Evolutionary conservation across 2,113 vertebrate species (phyloP).

Genomic region (Junco hyemalis): DNA sequence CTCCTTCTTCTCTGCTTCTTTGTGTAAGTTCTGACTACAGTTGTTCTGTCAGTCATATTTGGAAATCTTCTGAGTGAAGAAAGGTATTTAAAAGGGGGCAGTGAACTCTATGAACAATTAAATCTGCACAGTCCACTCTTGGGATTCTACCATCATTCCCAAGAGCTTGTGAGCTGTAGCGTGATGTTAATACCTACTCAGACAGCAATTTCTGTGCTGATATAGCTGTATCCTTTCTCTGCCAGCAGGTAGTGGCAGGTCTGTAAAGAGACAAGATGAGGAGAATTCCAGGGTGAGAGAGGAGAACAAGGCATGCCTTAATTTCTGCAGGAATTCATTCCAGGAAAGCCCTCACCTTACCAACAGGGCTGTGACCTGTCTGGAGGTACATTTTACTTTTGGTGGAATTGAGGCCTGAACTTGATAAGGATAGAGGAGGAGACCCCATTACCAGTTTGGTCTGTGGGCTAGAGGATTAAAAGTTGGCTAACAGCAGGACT

Average conservation of each 20-base stretch:
- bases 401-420: neutral
- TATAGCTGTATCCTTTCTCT: fast-evolving
- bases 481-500: neutral
- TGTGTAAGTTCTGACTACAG: neutral
- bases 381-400: neutral
- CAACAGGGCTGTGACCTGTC: neutral
- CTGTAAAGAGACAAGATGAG: neutral
- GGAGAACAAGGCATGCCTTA: neutral
- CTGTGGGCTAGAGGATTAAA: neutral
- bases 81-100: neutral
- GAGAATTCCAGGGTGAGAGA: neutral
- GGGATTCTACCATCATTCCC: neutral
- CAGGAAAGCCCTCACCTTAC: neutral
- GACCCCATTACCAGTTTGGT: neutral
- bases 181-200: neutral
- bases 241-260: neutral
- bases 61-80: neutral
- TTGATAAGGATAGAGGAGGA: neutral
- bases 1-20: neutral
- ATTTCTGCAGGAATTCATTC: neutral
- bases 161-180: neutral
- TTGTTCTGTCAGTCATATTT: neutral
- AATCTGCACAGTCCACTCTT: neutral
- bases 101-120: neutral
- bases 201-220: neutral